Conservation (phyloP, 2,113 vertebrate genomes). For the Chloropsis cyanopogon region DNA sequence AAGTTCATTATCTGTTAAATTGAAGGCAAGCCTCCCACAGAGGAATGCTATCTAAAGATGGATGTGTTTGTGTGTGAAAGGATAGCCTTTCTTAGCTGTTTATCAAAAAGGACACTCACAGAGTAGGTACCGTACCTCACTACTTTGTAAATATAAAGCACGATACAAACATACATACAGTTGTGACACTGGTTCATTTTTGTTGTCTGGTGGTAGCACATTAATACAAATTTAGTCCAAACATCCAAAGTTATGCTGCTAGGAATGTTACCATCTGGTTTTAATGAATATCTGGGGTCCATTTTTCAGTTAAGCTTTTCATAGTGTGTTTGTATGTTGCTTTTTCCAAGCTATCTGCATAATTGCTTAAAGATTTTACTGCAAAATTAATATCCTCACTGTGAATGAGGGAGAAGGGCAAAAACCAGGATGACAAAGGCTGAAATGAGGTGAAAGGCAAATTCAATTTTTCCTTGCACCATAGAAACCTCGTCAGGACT, state of each 20-base stretch:
- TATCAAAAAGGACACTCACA: constrained; percentile 46
- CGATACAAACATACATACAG: not conserved
- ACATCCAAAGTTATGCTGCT: constrained; percentile 76
- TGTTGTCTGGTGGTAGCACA: constrained; percentile 56
- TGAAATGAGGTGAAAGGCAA: constrained; percentile 88
- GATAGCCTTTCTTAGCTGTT: constrained; percentile 53
- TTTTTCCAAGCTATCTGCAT: constrained; percentile 89
- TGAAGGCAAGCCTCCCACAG: constrained; percentile 71
- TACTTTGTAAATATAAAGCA: constrained; percentile 59
- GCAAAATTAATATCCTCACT: constrained; percentile 92
- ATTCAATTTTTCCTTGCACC: constrained; percentile 85
- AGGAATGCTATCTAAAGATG: constrained; percentile 68
- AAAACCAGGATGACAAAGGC: constrained; percentile 82
- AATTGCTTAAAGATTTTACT: constrained; percentile 96
- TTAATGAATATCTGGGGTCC: constrained; percentile 90
- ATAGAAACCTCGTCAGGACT: constrained; percentile 92
- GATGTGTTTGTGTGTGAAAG: constrained; percentile 61
- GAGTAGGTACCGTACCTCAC: constrained; percentile 30
- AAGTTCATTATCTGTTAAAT: constrained; percentile 75
- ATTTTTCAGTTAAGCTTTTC: constrained; percentile 89
- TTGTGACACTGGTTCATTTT: constrained; percentile 33
- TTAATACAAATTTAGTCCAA: constrained; percentile 73
- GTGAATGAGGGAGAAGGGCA: constrained; percentile 80
- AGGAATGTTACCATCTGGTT: constrained; percentile 90
- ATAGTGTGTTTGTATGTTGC: constrained; percentile 90